Evolutionary conservation across 1,140 invertebrate species (phyloP).

Genomic region (Lordiphosa collinella): DNA sequence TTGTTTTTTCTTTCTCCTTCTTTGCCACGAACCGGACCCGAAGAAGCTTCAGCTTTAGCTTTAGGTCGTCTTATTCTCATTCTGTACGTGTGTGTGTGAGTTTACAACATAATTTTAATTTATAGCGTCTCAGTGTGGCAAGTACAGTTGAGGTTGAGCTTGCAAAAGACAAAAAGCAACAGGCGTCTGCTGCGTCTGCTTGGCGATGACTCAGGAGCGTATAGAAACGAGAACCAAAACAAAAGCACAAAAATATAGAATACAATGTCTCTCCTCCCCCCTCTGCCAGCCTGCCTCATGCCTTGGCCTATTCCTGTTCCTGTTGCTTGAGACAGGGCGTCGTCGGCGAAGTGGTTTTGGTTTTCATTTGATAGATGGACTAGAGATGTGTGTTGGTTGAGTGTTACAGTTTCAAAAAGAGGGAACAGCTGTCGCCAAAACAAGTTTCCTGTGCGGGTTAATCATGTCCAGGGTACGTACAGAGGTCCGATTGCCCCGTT

Average conservation of each 20-base stretch:
- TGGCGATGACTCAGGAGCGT: conserved; percentile 43
- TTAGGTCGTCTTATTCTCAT: conserved; percentile 11
- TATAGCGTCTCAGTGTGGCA: conserved; percentile 48
- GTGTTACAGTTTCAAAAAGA: no score
- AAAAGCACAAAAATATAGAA: conserved; percentile 64
- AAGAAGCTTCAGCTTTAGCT: conserved; percentile 25
- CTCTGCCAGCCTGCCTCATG: no score
- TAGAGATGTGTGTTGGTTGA: no score
- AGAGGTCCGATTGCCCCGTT: no score
- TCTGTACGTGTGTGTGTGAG: conserved; percentile 27
- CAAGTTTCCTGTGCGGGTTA: no score
- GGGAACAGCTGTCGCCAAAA: no score
- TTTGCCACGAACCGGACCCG: conserved; percentile 8
- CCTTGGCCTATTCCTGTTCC: no score
- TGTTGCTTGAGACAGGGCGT: no score
- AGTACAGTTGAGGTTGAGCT: conserved; percentile 60
- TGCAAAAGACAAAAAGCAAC: conserved; percentile 8
- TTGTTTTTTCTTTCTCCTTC: conserved; percentile 11
- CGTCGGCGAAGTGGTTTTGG: no score
- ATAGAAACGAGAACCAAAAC: conserved; percentile 64
- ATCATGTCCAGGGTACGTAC: no score
- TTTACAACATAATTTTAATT: conserved; percentile 73
- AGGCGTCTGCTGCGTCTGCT: conserved; percentile 30
- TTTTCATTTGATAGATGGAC: no score
- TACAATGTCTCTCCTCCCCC: neutral